These are phyloP conservation scores for Apeltes quadracus DNA, from an alignment of 2,113 vertebrate genomes.

Conservation along the genomic window DNA sequence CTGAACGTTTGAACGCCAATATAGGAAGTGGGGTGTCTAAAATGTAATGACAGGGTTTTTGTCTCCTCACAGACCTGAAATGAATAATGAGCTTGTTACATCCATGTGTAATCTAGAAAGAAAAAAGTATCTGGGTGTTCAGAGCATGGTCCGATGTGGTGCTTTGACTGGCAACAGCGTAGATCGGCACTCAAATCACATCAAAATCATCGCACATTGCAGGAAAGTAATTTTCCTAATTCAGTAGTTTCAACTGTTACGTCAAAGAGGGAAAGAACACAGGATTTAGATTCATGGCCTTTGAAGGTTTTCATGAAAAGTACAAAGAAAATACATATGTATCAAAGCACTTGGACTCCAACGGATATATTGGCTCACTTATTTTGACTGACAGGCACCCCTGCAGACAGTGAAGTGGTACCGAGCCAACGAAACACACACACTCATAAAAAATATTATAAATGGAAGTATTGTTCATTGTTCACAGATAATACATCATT, in stretches of 20 bases:
- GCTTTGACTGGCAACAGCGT: not conserved
- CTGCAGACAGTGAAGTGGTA: slow-evolving; percentile 32
- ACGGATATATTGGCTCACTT: slow-evolving; percentile 31
- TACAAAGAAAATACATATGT: not conserved
- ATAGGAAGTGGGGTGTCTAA: not conserved
- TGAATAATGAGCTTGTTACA: not conserved
- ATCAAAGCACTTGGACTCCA: not conserved
- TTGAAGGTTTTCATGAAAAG: not conserved
- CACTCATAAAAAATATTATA: slow-evolving; percentile 27
- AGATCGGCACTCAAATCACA: not conserved
- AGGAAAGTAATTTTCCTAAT: not conserved
- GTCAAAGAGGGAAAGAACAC: not conserved
- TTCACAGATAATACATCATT: slow-evolving; percentile 23
- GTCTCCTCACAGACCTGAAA: not conserved
- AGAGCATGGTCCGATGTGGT: not conserved
- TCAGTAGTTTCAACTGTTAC: not conserved
- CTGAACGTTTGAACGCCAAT: not conserved
- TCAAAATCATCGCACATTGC: not conserved
- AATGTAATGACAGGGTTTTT: not conserved
- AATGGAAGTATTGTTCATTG: slow-evolving; percentile 20
- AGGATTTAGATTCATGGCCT: too few species aligned
- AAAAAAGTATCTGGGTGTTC: not conserved
- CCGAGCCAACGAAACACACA: slow-evolving; percentile 30
- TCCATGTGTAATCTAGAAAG: too few species aligned
- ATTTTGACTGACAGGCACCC: slow-evolving; percentile 51